Conservation (phyloP, 2,113 vertebrate genomes). For the Dunckerocampus dactyliophorus region DNA sequence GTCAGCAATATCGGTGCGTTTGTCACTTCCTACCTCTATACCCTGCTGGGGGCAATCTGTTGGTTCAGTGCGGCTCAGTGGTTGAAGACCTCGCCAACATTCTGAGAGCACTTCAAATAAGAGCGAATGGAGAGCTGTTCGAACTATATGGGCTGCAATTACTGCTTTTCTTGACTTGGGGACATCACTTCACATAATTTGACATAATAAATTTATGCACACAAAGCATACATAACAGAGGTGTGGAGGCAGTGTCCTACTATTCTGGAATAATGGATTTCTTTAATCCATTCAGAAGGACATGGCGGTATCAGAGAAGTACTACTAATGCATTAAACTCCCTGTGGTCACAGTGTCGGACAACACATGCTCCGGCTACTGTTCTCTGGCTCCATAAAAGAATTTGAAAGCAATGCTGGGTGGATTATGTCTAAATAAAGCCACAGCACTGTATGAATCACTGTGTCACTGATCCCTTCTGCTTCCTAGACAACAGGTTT, state of each 20-base stretch:
- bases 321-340: constrained; percentile 8
- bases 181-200: too few relatives aligned
- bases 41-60: constrained; percentile 73
- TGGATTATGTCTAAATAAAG: constrained; percentile 77
- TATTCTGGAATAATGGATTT: neutral
- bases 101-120: constrained; percentile 33
- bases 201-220: neutral
- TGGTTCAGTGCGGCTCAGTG: constrained; percentile 54
- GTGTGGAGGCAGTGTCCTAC: neutral
- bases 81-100: constrained; percentile 42
- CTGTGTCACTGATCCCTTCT: constrained; percentile 67
- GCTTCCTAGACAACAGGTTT: constrained; percentile 64
- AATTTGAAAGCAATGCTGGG: constrained; percentile 35
- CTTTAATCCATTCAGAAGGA: constrained; percentile 1
- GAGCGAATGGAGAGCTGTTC: constrained; percentile 11
- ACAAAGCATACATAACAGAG: neutral
- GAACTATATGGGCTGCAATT: neutral
- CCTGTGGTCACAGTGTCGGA: constrained; percentile 12
- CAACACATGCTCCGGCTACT: constrained; percentile 12
- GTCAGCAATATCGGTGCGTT: constrained; percentile 14
- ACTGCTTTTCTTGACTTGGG: too few relatives aligned
- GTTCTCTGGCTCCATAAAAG: constrained; percentile 11
- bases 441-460: constrained; percentile 60
- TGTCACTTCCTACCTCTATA: constrained; percentile 24
- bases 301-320: neutral